Evolutionary conservation across 2,888 invertebrate species (phyloP).

Genomic region (Megaustenia siamemsis): DNA sequence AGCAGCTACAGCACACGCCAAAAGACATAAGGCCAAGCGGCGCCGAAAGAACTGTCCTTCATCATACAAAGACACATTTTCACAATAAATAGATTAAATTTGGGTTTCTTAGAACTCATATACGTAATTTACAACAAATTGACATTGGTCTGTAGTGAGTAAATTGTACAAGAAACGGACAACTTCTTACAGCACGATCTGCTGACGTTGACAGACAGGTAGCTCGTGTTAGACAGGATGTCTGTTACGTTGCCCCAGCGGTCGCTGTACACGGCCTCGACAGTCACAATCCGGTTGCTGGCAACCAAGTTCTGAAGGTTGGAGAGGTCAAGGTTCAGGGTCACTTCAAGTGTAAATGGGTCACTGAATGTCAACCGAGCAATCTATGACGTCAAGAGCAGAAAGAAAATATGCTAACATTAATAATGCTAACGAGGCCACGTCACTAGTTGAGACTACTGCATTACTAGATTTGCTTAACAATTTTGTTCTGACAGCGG

Average conservation of each 20-base stretch:
- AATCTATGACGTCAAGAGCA: conserved; percentile 39
- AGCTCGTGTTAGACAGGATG: conserved; percentile 36
- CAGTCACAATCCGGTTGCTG: conserved; percentile 44
- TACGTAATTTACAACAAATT: too few species aligned
- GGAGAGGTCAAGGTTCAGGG: conserved; percentile 46
- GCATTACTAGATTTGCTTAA: too few species aligned
- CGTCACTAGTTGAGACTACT: background rate
- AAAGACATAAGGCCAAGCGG: too few species aligned
- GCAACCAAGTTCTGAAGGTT: conserved; percentile 26
- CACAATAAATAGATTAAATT: too few species aligned
- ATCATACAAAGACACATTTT: too few species aligned
- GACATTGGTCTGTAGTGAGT: too few species aligned
- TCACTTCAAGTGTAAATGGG: conserved; percentile 45
- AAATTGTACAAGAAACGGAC: background rate
- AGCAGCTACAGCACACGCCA: too few species aligned
- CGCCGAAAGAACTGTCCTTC: too few species aligned
- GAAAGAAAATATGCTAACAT: background rate
- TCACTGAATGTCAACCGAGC: conserved; percentile 58
- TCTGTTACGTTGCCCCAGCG: conserved; percentile 54
- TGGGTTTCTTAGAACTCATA: too few species aligned
- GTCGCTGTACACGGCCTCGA: conserved; percentile 49
- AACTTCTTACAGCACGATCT: conserved; percentile 47
- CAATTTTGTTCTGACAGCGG: too few species aligned
- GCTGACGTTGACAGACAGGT: conserved; percentile 41
- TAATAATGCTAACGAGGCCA: background rate